phyloP scores from a whole-genome alignment of 2,797 vertebrate genomes.

The Euthynnus affinis region DNA sequence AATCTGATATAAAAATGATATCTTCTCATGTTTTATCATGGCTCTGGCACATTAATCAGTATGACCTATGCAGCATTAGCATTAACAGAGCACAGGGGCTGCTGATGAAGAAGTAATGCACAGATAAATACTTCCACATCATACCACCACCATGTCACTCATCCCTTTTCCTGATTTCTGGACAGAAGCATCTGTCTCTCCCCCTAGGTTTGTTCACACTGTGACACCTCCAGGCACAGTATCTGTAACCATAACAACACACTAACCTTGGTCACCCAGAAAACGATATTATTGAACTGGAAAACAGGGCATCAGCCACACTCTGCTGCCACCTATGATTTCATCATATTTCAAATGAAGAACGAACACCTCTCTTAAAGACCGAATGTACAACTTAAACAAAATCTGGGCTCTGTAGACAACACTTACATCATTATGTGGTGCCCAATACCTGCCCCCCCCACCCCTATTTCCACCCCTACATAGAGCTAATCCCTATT shows the following conservation, averaged over 20 bases:
- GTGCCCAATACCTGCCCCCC: not conserved
- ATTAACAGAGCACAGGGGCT: too few species aligned
- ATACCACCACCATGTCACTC: too few species aligned
- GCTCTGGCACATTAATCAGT: not conserved
- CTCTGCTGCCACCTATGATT: not conserved
- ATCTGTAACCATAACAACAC: constrained; percentile 38
- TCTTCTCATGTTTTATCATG: not conserved
- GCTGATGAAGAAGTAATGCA: not conserved
- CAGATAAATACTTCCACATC: not conserved
- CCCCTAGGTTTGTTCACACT: not conserved
- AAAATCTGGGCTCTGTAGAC: too few species aligned
- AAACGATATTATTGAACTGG: not conserved
- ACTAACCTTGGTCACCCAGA: not conserved
- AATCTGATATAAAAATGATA: not conserved
- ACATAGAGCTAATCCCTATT: not conserved
- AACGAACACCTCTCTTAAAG: not conserved
- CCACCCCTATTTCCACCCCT: not conserved
- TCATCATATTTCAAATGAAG: not conserved
- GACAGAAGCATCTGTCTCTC: not conserved
- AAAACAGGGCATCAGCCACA: not conserved
- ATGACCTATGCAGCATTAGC: not conserved
- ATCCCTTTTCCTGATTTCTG: not conserved
- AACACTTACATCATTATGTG: not conserved
- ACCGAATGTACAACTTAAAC: too few species aligned
- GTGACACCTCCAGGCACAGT: not conserved